phyloP scores from a whole-genome alignment of 2,113 vertebrate genomes.

The Acrocephalus arundinaceus region DNA sequence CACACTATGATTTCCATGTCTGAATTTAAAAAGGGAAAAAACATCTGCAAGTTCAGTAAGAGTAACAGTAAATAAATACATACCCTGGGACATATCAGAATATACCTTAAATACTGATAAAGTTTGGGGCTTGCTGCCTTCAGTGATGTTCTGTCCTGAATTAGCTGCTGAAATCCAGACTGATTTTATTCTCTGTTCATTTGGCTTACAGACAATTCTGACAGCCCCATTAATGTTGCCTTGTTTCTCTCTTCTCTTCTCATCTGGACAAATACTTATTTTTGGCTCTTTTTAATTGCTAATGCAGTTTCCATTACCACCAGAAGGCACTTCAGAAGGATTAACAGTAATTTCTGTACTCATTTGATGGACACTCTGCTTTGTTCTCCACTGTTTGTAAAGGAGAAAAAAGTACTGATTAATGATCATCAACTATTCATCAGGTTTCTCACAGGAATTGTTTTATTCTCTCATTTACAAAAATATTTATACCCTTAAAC shows the following conservation, averaged over 20 bases:
- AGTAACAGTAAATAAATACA: not conserved
- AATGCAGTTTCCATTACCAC: not conserved
- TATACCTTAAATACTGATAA: not conserved
- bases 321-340: not conserved
- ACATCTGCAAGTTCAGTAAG: not conserved
- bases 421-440: not conserved
- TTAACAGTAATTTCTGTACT: not conserved
- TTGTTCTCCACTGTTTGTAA: not conserved
- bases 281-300: not conserved
- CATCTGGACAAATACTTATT: not conserved
- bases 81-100: not conserved
- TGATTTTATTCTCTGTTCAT: not conserved
- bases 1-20: not conserved
- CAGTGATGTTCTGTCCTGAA: not conserved
- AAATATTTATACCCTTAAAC: not conserved
- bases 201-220: not conserved
- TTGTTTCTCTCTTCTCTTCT: conserved; percentile 7
- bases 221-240: not conserved
- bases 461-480: not conserved
- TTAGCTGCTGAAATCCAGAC: not conserved
- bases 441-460: not conserved
- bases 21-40: not conserved
- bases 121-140: not conserved
- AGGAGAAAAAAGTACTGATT: not conserved
- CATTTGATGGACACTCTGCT: not conserved